Percentiles rank a stretch among this genome's conserved stretches.
These are phyloP conservation scores for Trileptium ribeirensis DNA, from an alignment of 2,888 invertebrate genomes.

Conservation along the genomic window DNA sequence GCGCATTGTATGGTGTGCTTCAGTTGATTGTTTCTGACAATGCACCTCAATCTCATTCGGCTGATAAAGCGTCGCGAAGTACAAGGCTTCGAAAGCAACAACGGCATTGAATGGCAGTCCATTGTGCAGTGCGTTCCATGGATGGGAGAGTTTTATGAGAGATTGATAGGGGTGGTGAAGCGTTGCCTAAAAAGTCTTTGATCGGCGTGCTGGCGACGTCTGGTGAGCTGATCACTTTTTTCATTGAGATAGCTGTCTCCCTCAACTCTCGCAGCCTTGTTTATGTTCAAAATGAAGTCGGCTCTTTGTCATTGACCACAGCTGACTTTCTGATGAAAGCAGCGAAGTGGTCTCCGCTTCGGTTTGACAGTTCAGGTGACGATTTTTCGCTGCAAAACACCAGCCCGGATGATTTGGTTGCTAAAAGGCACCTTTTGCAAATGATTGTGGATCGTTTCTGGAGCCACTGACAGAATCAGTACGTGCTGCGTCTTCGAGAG, in stretches of 20 bases:
- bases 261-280: background rate
- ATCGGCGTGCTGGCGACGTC: background rate
- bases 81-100: background rate
- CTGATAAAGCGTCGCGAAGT: slow-evolving; percentile 44
- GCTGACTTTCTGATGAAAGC: background rate
- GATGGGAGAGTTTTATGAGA: slow-evolving; percentile 55
- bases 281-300: background rate
- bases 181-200: background rate
- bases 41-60: slow-evolving; percentile 51
- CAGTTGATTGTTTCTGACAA: slow-evolving; percentile 50
- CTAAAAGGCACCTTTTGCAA: background rate
- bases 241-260: background rate
- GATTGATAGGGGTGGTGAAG: slow-evolving; percentile 52
- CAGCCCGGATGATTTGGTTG: background rate
- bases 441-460: background rate
- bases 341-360: too few relatives aligned
- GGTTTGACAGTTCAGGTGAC: too few relatives aligned
- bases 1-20: slow-evolving; percentile 46
- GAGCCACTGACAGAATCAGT: background rate
- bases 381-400: background rate
- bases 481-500: background rate
- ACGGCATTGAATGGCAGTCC: slow-evolving; percentile 45
- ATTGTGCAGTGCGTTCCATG: slow-evolving; percentile 52
- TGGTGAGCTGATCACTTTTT: background rate
- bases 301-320: background rate